A percentile compares a stretch with the other conserved stretches of the same genome.
These are phyloP conservation scores for Lithobates pipiens DNA, from an alignment of 2,797 vertebrate genomes.

Conservation along the genomic window DNA sequence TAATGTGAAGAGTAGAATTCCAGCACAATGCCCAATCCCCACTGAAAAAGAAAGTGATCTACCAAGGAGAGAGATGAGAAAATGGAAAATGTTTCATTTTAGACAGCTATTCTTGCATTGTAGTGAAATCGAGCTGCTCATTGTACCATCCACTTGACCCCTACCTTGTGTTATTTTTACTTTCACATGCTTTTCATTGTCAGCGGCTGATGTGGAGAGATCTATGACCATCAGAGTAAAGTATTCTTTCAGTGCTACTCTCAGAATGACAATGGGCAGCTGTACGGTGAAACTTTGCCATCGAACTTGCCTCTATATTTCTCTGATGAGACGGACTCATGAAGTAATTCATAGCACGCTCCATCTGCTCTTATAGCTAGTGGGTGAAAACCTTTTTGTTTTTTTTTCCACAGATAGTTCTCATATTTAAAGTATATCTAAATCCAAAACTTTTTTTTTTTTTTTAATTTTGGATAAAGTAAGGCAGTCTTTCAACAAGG, in stretches of 20 bases:
- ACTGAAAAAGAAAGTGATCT: not conserved
- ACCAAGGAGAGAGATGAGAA: conserved; percentile 14
- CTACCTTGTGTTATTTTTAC: conserved; percentile 23
- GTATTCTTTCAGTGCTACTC: conserved; percentile 33
- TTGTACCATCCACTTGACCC: conserved; percentile 53
- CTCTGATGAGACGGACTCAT: conserved; percentile 1
- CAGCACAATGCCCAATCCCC: not conserved
- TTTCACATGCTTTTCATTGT: conserved; percentile 40
- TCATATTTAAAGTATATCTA: too few relatives aligned
- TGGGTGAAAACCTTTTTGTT: not conserved
- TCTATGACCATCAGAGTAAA: conserved; percentile 54
- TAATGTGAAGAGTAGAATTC: not conserved
- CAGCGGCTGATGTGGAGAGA: conserved; percentile 17
- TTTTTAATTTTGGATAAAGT: too few relatives aligned
- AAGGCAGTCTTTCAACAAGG: too few relatives aligned
- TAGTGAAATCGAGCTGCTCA: conserved; percentile 22
- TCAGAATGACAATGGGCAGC: conserved; percentile 47
- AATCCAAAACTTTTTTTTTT: too few relatives aligned
- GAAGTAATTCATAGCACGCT: not conserved
- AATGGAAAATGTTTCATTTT: conserved; percentile 26
- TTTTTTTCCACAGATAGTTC: too few relatives aligned
- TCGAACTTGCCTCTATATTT: conserved; percentile 12
- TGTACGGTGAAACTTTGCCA: conserved; percentile 25
- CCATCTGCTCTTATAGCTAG: not conserved
- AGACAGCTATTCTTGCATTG: conserved; percentile 11